Evolutionary conservation across 2,797 vertebrate genomes (phyloP).

Genomic region (Sebastes cheni): DNA sequence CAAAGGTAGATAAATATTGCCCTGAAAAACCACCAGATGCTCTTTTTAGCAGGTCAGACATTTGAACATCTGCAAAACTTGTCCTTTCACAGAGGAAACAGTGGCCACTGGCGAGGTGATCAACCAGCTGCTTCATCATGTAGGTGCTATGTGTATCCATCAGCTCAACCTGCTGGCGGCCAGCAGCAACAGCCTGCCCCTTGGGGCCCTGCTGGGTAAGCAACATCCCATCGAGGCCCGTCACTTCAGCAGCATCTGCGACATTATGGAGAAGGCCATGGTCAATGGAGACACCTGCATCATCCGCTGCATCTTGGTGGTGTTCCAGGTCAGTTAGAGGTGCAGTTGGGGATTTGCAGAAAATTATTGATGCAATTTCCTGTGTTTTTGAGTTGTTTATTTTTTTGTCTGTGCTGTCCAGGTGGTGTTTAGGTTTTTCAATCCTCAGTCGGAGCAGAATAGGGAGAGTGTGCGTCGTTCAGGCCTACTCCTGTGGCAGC

Average conservation of each 20-base stretch:
- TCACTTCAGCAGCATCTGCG: slow-evolving; percentile 97
- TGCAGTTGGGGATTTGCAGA: background rate
- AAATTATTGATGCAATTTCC: background rate
- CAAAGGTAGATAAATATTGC: slow-evolving; percentile 84
- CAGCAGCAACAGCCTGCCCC: slow-evolving; percentile 90
- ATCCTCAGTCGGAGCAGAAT: slow-evolving; percentile 94
- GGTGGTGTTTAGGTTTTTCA: slow-evolving; percentile 99
- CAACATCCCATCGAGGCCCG: slow-evolving; percentile 96
- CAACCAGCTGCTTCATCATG: slow-evolving; percentile 97
- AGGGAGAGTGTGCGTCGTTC: slow-evolving; percentile 93
- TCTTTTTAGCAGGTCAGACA: background rate
- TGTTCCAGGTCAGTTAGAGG: slow-evolving; percentile 90
- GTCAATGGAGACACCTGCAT: slow-evolving; percentile 96
- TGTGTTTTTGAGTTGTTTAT: background rate
- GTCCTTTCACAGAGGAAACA: slow-evolving; percentile 86
- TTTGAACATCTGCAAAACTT: background rate
- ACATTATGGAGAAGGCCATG: slow-evolving; percentile 99
- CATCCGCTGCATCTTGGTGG: slow-evolving; percentile 96
- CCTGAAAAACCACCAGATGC: background rate
- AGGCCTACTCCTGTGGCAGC: slow-evolving; percentile 94
- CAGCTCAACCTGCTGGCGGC: slow-evolving; percentile 95
- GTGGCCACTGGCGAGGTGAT: slow-evolving; percentile 94
- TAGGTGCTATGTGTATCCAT: slow-evolving; percentile 99
- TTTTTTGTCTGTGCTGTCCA: slow-evolving; percentile 60
- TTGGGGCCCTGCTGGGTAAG: slow-evolving; percentile 92